phyloP scores from a whole-genome alignment of 2,888 invertebrate genomes.

The Dryadula phaetusa region DNA sequence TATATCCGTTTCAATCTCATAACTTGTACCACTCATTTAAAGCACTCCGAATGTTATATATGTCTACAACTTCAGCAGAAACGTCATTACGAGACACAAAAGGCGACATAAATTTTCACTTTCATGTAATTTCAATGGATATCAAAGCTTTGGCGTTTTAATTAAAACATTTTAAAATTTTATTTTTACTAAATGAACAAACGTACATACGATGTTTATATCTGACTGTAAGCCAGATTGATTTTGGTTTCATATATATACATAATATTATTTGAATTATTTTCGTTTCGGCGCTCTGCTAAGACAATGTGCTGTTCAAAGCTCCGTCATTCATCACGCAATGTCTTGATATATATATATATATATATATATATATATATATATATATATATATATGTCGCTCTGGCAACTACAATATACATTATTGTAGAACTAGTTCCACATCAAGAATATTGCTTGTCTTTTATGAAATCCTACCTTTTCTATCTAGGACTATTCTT shows the following conservation, averaged over 20 bases:
- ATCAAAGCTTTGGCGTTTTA: slow-evolving; percentile 7
- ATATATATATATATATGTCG: too few species aligned
- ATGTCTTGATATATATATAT: too few species aligned
- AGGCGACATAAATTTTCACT: slow-evolving; percentile 26
- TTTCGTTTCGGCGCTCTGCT: too few species aligned
- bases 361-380: too few species aligned
- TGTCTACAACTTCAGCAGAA: slow-evolving; percentile 25
- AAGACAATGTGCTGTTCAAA: too few species aligned
- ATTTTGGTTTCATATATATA: too few species aligned
- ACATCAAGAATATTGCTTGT: not conserved
- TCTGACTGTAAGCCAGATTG: too few species aligned
- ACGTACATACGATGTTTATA: too few species aligned
- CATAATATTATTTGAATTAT: too few species aligned
- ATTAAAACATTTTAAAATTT: slow-evolving; percentile 3
- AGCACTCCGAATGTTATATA: slow-evolving; percentile 20
- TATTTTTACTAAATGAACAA: not conserved
- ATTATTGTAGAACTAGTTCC: not conserved
- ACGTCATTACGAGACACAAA: slow-evolving; percentile 26
- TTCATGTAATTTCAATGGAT: slow-evolving; percentile 23
- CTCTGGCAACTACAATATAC: too few species aligned
- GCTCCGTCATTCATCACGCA: too few species aligned
- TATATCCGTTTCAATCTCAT: not conserved
- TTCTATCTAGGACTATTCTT: not conserved
- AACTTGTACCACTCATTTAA: slow-evolving; percentile 12
- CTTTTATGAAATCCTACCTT: not conserved